phyloP scores from a whole-genome alignment of 2,888 invertebrate genomes.

The Aquatica leii region DNA sequence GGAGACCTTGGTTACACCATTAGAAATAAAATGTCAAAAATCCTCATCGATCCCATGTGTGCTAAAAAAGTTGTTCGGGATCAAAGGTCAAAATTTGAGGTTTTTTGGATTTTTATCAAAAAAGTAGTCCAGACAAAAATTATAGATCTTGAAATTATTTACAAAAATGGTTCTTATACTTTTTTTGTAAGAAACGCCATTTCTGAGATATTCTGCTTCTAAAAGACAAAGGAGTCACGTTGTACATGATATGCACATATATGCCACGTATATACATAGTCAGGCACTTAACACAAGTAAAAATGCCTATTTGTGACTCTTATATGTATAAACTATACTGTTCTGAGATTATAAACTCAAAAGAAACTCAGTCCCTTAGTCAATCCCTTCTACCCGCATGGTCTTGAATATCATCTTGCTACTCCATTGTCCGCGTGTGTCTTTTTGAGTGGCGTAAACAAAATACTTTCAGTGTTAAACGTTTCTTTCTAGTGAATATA shows the following conservation, averaged over 20 bases:
- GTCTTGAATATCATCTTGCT: neutral
- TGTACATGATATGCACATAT: too few species aligned
- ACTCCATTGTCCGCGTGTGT: neutral
- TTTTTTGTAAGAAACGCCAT: too few species aligned
- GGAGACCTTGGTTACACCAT: constrained; percentile 9
- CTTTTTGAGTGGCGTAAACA: neutral
- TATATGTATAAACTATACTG: too few species aligned
- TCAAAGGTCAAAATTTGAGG: constrained; percentile 6
- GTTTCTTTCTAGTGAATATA: neutral
- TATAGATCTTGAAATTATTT: too few species aligned
- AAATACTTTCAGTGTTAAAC: neutral
- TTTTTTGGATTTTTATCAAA: neutral
- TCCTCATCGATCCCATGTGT: constrained; percentile 20
- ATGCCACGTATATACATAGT: too few species aligned
- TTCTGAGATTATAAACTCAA: neutral
- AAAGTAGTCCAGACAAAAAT: too few species aligned
- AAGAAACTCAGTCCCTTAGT: neutral
- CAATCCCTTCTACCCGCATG: neutral
- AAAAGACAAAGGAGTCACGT: too few species aligned
- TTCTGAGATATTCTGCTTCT: too few species aligned
- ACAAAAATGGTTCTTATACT: too few species aligned
- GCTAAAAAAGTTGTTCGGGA: constrained; percentile 16
- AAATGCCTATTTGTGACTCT: too few species aligned
- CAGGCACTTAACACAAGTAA: too few species aligned
- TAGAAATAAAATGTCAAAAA: constrained; percentile 23